Evolutionary conservation across 2,888 invertebrate genomes (phyloP).

Genomic region (Conops quadrifasciatus): DNA sequence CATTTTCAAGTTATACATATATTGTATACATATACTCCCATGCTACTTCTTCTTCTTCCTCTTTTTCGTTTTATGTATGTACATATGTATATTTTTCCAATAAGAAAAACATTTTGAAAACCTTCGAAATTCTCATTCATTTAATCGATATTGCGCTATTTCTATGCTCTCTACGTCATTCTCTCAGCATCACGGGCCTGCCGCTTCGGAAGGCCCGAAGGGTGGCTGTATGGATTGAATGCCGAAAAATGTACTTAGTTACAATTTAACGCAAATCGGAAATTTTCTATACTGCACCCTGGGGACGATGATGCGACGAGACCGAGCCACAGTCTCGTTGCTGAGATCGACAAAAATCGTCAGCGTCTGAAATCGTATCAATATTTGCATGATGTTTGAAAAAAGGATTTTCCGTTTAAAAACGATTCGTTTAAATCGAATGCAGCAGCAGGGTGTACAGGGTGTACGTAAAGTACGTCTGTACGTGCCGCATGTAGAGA

Average conservation of each 20-base stretch:
- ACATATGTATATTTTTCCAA: constrained; percentile 35
- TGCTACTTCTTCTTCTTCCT: constrained; percentile 1
- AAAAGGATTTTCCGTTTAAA: too few relatives aligned
- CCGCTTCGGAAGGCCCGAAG: background rate
- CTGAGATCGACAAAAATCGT: background rate
- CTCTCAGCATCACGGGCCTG: too few relatives aligned
- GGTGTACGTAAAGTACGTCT: too few relatives aligned
- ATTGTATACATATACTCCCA: background rate
- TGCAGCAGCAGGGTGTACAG: too few relatives aligned
- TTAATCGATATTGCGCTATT: constrained; percentile 45
- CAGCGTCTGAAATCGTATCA: background rate
- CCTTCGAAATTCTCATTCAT: constrained; percentile 34
- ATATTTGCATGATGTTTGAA: too few relatives aligned
- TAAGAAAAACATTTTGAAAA: constrained; percentile 36
- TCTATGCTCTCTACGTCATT: constrained; percentile 20
- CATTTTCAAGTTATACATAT: background rate
- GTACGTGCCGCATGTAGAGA: too few relatives aligned
- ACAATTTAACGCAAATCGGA: constrained; percentile 57
- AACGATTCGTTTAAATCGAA: too few relatives aligned
- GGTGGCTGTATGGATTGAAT: constrained; percentile 1
- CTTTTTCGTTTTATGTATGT: constrained; percentile 40
- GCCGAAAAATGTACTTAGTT: constrained; percentile 54
- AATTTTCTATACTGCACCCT: constrained; percentile 54
- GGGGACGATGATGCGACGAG: constrained; percentile 49
- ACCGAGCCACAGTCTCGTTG: background rate